Conservation (phyloP, 53 echinoderm and acorn worm genomes). For the Henricia sp. region DNA sequence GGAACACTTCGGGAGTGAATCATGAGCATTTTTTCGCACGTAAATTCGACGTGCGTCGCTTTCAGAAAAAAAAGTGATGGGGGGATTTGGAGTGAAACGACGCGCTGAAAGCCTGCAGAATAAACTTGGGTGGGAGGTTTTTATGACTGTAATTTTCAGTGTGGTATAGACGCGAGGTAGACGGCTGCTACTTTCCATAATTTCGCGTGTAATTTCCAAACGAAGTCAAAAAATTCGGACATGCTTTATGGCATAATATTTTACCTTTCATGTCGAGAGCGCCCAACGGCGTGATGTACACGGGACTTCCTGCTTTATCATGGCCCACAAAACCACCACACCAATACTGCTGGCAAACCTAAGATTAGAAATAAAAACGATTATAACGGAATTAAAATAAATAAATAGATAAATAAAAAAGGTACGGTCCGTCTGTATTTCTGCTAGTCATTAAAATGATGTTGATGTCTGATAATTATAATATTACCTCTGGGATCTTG, state of each 20-base stretch:
- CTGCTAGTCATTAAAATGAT: background rate
- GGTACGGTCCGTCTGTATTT: background rate
- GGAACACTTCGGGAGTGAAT: background rate
- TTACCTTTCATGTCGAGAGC: conserved; percentile 55
- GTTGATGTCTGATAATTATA: background rate
- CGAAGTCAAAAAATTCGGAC: background rate
- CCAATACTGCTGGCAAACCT: conserved; percentile 86
- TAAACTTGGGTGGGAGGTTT: background rate
- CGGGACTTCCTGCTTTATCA: conserved; percentile 80
- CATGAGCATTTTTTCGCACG: background rate
- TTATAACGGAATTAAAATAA: background rate
- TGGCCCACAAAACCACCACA: conserved; percentile 79
- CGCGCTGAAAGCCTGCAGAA: background rate
- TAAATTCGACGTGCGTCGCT: too few relatives aligned
- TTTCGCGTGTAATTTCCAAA: background rate
- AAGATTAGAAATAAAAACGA: background rate
- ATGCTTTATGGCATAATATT: background rate
- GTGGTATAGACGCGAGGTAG: background rate
- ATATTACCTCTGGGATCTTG: background rate
- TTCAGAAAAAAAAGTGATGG: too few relatives aligned
- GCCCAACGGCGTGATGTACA: conserved; percentile 75
- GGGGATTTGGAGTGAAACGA: background rate
- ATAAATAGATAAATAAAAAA: background rate
- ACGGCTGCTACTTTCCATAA: background rate
- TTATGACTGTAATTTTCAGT: background rate